Conservation (phyloP, 1,140 invertebrate species). For the Diachasmimorpha longicaudata region DNA sequence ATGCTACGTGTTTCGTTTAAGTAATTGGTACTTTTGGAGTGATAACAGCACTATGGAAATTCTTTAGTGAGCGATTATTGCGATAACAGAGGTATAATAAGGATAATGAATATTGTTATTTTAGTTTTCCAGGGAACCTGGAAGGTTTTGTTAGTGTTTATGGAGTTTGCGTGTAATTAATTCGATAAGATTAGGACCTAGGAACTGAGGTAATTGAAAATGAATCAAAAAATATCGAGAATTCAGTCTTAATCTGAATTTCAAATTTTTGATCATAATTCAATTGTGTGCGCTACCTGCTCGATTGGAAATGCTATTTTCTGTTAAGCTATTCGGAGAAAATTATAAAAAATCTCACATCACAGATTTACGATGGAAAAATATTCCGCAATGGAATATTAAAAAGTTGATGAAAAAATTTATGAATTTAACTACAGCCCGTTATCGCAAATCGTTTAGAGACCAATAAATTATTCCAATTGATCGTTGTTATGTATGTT, state of each 20-base stretch:
- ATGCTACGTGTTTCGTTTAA: neutral
- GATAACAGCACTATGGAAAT: neutral
- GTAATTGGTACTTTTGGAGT: neutral
- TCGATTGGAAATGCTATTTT: too few relatives aligned
- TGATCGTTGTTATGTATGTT: constrained; percentile 1
- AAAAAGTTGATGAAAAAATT: neutral
- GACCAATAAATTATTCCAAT: neutral
- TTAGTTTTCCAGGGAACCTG: neutral
- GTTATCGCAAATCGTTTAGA: constrained; percentile 10
- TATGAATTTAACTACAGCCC: neutral
- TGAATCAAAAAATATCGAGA: too few relatives aligned
- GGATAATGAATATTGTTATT: neutral
- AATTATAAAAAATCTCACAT: neutral
- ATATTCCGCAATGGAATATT: neutral
- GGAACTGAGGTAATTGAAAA: neutral
- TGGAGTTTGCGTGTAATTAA: neutral
- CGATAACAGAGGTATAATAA: neutral
- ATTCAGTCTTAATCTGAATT: too few relatives aligned
- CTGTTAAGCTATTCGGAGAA: neutral
- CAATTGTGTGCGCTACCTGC: too few relatives aligned
- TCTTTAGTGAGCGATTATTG: neutral
- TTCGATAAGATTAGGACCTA: neutral
- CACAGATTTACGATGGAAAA: neutral
- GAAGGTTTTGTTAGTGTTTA: neutral
- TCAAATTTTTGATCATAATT: too few relatives aligned